phyloP scores from a whole-genome alignment of 2,888 invertebrate genomes.

The Cantharis nigra region DNA sequence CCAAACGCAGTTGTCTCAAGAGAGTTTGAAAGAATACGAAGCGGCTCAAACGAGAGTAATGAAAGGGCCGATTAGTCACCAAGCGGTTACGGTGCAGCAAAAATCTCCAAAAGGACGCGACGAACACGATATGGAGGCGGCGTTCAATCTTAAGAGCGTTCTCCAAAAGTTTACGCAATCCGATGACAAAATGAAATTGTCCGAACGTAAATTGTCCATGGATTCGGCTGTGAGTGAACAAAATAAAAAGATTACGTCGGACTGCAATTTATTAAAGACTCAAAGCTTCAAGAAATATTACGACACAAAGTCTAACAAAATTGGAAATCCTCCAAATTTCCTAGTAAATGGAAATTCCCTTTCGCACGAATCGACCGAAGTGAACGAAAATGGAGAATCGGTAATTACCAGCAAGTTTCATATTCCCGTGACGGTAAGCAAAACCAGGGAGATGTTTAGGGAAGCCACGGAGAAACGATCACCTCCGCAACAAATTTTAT shows the following conservation, averaged over 20 bases:
- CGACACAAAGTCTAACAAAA: neutral
- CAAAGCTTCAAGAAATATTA: slow-evolving; percentile 17
- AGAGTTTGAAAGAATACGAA: slow-evolving; percentile 58
- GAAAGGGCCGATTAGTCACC: slow-evolving; percentile 74
- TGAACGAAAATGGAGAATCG: slow-evolving; percentile 52
- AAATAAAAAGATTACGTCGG: neutral
- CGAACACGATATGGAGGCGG: slow-evolving; percentile 61
- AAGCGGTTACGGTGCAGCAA: slow-evolving; percentile 66
- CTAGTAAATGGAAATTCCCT: slow-evolving; percentile 39
- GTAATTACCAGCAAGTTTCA: slow-evolving; percentile 56
- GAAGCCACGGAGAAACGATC: neutral
- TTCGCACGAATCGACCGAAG: slow-evolving; percentile 45
- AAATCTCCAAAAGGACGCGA: slow-evolving; percentile 62
- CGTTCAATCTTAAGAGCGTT: slow-evolving; percentile 59
- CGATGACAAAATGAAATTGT: slow-evolving; percentile 5
- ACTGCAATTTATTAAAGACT: slow-evolving; percentile 1
- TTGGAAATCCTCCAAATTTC: slow-evolving; percentile 50
- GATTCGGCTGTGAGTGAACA: slow-evolving; percentile 10
- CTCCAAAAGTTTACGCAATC: slow-evolving; percentile 58
- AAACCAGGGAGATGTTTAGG: neutral
- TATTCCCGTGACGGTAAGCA: slow-evolving; percentile 47
- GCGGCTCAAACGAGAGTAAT: slow-evolving; percentile 74
- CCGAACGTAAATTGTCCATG: slow-evolving; percentile 20
- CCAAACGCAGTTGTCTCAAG: slow-evolving; percentile 46
- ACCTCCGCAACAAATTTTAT: slow-evolving; percentile 17